phyloP scores from a whole-genome alignment of 2,888 invertebrate species.

The Perdita meconis region DNA sequence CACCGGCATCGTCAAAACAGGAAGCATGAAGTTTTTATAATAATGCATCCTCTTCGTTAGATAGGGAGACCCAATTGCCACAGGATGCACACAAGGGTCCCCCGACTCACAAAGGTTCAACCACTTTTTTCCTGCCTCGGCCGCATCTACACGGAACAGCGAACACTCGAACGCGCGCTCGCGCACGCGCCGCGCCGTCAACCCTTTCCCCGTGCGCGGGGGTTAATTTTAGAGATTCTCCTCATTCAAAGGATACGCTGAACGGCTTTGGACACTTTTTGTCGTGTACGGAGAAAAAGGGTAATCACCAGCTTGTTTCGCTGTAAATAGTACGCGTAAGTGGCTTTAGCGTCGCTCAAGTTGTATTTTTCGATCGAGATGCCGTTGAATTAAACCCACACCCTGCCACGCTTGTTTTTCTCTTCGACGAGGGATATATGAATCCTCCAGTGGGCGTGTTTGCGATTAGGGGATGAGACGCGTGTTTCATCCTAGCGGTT shows the following conservation, averaged over 20 bases:
- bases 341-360: conserved; percentile 3
- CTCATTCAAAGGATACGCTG: conserved; percentile 65
- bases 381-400: conserved; percentile 21
- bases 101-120: conserved; percentile 67
- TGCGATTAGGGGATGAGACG: neutral
- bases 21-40: conserved; percentile 73
- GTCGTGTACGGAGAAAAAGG: conserved; percentile 35
- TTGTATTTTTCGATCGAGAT: conserved; percentile 18
- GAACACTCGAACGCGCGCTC: conserved; percentile 52
- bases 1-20: conserved; percentile 62
- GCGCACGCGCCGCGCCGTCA: conserved; percentile 30
- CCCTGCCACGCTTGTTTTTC: neutral
- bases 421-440: neutral
- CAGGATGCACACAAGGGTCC: conserved; percentile 72
- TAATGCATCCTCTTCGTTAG: conserved; percentile 69
- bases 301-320: conserved; percentile 25
- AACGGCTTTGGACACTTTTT: conserved; percentile 68
- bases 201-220: conserved; percentile 65
- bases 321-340: conserved; percentile 41
- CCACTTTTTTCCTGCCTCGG: conserved; percentile 66
- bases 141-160: conserved; percentile 73
- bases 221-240: conserved; percentile 74
- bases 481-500: too few species aligned
- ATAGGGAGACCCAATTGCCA: conserved; percentile 73
- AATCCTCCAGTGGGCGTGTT: neutral